Conservation (phyloP, 1,140 invertebrate species). For the Apis mellifera region DNA sequence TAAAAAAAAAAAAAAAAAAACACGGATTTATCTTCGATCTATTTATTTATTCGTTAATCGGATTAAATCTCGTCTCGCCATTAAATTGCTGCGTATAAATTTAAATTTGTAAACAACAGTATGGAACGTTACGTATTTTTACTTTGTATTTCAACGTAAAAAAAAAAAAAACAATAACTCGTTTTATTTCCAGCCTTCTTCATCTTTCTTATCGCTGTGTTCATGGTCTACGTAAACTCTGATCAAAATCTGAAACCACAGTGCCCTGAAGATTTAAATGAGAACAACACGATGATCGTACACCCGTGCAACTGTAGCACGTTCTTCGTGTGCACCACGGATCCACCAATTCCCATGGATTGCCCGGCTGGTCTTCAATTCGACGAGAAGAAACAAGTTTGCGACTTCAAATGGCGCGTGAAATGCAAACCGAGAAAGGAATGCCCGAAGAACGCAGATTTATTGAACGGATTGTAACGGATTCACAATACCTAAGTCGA, state of each 20-base stretch:
- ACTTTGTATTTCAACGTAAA: too few species aligned
- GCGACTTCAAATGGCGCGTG: not conserved
- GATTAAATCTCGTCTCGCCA: too few species aligned
- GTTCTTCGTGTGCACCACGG: constrained; percentile 83
- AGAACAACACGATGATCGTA: not conserved
- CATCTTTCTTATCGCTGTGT: not conserved
- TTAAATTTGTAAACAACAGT: too few species aligned
- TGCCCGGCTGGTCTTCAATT: not conserved
- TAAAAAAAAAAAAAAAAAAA: too few species aligned
- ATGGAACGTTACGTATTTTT: too few species aligned
- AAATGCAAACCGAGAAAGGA: not conserved
- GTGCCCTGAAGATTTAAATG: not conserved
- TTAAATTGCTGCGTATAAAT: too few species aligned
- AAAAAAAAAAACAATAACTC: not conserved
- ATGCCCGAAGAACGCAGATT: not conserved
- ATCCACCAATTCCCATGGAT: constrained; percentile 72
- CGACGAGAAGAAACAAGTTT: not conserved
- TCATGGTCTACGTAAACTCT: not conserved
- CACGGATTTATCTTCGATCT: too few species aligned
- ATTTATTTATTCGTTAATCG: too few species aligned
- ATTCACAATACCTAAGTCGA: too few species aligned
- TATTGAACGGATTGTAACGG: too few species aligned
- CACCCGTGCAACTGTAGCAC: constrained; percentile 81
- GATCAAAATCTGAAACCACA: not conserved
- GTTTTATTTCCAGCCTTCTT: constrained; percentile 28